phyloP scores from a whole-genome alignment of 2,113 vertebrate species.

The Chloebia gouldiae region DNA sequence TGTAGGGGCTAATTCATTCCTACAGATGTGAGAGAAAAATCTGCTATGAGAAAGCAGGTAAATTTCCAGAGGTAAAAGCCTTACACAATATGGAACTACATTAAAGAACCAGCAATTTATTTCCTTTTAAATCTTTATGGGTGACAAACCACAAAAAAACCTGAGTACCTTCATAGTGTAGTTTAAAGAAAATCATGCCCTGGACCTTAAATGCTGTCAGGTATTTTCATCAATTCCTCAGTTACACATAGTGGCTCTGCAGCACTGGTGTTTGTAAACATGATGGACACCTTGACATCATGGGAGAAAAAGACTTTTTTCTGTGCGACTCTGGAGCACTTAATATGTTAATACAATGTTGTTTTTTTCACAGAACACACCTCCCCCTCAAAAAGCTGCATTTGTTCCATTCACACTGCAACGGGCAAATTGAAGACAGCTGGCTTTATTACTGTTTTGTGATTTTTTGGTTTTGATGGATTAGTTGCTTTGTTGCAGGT shows the following conservation, averaged over 20 bases:
- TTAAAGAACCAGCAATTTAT: neutral
- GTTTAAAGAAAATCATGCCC: neutral
- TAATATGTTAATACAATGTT: neutral
- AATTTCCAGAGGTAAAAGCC: neutral
- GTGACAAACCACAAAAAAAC: neutral
- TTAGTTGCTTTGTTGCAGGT: slow-evolving; percentile 55
- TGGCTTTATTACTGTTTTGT: slow-evolving; percentile 29
- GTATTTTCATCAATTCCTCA: neutral
- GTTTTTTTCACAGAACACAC: neutral
- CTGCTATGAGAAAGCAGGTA: neutral
- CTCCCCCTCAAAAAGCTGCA: neutral
- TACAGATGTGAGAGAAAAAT: neutral
- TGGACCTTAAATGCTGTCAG: neutral
- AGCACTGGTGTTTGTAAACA: neutral
- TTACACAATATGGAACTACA: neutral
- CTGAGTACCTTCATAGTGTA: neutral
- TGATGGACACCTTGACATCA: neutral
- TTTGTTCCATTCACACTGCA: neutral
- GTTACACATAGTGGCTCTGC: neutral
- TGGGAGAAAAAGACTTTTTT: neutral
- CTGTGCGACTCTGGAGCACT: neutral
- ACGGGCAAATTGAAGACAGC: slow-evolving; percentile 16
- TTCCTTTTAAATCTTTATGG: neutral
- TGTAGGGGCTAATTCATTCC: neutral
- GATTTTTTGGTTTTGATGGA: slow-evolving; percentile 50